Conservation (phyloP, 2,113 vertebrate genomes). For the Thryonomys swinderianus region DNA sequence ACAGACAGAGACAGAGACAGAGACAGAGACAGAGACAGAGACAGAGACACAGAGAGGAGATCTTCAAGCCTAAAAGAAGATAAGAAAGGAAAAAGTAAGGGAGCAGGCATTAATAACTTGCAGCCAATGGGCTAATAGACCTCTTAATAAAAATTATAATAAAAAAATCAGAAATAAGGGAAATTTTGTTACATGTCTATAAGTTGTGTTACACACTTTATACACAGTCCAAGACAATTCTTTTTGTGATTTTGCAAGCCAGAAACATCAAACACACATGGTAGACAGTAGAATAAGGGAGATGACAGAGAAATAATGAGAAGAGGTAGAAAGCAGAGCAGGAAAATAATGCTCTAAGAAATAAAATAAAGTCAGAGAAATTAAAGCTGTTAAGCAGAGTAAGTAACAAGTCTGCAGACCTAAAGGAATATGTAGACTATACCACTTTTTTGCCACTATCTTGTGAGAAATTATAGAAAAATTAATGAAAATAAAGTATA, state of each 20-base stretch:
- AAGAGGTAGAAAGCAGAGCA: neutral
- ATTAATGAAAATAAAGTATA: neutral
- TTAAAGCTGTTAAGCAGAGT: neutral
- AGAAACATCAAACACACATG: neutral
- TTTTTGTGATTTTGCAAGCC: neutral
- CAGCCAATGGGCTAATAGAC: neutral
- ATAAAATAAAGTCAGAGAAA: neutral
- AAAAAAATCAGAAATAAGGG: neutral
- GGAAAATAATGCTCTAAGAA: neutral
- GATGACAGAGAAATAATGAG: neutral
- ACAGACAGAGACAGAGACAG: too few species aligned
- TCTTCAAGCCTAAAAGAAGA: neutral
- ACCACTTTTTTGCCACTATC: neutral
- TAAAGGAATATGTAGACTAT: neutral
- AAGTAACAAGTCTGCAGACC: neutral
- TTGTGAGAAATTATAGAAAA: constrained; percentile 3
- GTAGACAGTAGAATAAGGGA: neutral
- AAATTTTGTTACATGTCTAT: neutral
- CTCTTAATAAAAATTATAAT: neutral
- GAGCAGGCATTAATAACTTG: neutral
- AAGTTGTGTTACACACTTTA: neutral
- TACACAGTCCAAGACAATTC: neutral
- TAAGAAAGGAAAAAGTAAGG: neutral
- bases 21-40: too few species aligned
- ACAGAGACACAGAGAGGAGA: too few species aligned